A percentile compares a stretch with the other conserved stretches of the same genome.
Conservation (phyloP, 64 coral and sea anemone genomes). For the Catalaphyllia jardinei region DNA sequence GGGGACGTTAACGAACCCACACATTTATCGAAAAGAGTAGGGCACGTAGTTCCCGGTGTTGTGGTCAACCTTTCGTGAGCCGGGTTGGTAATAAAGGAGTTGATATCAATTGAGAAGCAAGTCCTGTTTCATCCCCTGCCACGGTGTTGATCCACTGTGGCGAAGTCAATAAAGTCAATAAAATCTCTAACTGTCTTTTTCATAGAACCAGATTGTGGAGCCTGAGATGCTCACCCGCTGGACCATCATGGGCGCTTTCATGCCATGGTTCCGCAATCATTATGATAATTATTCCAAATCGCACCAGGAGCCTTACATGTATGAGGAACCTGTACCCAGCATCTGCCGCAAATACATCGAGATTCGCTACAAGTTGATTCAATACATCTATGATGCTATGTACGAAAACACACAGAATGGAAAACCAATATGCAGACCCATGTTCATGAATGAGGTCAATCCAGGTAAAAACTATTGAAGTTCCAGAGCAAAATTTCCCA, state of each 20-base stretch:
- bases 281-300: slow-evolving; percentile 83
- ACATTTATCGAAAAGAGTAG: no score
- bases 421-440: slow-evolving; percentile 70
- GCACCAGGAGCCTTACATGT: slow-evolving; percentile 65
- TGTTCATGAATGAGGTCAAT: slow-evolving; percentile 82
- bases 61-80: no score
- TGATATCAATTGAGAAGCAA: no score
- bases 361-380: slow-evolving; percentile 66
- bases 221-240: slow-evolving; percentile 61
- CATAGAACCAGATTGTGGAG: slow-evolving; percentile 38
- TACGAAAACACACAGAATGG: slow-evolving; percentile 65
- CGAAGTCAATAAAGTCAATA: no score
- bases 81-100: no score
- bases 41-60: no score
- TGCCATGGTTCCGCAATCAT: slow-evolving; percentile 83
- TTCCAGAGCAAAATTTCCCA: no score
- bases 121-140: no score
- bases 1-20: no score
- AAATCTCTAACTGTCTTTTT: no score
- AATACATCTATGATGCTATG: slow-evolving; percentile 83
- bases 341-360: slow-evolving; percentile 90
- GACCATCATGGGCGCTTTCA: slow-evolving; percentile 80
- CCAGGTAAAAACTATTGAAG: background rate
- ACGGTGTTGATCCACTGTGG: no score
- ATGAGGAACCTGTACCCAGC: slow-evolving; percentile 56